Evolutionary conservation across 2,797 vertebrate genomes (phyloP).

Genomic region (Ctenosaura bakeri): DNA sequence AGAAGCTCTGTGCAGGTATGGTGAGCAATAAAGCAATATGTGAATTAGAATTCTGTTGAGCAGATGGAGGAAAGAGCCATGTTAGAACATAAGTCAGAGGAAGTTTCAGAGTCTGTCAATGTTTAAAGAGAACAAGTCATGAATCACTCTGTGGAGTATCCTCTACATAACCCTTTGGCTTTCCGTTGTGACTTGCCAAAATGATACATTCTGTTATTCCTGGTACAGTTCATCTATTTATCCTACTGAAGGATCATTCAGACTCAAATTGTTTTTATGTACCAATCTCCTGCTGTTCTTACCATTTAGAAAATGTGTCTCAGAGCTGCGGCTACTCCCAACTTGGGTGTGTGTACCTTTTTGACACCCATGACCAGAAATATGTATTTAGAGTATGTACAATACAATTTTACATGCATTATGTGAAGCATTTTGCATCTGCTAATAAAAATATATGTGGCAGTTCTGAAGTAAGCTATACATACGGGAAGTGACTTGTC

Average conservation of each 20-base stretch:
- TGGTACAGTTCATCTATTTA: constrained; percentile 29
- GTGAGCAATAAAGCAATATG: constrained; percentile 38
- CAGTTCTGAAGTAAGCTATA: background rate
- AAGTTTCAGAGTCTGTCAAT: constrained; percentile 48
- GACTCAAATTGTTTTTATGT: background rate
- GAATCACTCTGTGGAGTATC: constrained; percentile 30
- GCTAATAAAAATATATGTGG: background rate
- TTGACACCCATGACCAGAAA: background rate
- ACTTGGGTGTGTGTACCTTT: background rate
- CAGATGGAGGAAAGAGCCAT: constrained; percentile 24
- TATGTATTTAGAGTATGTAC: background rate
- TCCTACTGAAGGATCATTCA: constrained; percentile 48
- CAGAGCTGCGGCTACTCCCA: background rate
- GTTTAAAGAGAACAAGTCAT: background rate
- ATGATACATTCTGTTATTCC: constrained; percentile 17
- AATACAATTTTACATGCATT: background rate
- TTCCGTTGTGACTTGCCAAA: background rate
- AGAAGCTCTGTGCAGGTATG: background rate
- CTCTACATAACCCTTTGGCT: constrained; percentile 37
- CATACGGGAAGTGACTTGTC: background rate
- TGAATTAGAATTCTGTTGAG: constrained; percentile 53
- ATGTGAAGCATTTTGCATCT: background rate
- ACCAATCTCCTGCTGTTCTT: background rate
- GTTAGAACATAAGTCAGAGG: constrained; percentile 1
- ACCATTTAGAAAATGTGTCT: background rate